Base-by-base conservation (phyloP, 2,113 vertebrate genomes). In the Cyprinus carpio region DNA sequence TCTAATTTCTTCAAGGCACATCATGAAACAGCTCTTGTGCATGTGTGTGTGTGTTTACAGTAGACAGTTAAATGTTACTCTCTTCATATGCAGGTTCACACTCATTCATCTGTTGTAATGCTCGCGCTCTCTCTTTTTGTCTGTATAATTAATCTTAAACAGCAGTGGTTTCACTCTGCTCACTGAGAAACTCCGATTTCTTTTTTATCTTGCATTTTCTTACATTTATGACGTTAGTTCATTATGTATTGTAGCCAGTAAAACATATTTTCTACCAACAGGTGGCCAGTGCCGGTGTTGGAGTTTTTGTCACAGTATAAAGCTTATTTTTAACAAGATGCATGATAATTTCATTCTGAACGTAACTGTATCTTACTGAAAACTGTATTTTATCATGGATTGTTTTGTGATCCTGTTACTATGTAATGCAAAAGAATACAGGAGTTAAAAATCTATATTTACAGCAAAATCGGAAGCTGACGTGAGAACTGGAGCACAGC, bases 141-240 rank as follows among this genome's bases (percentile, higher is more conserved):
- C 13, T 76, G 43, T 76, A 40, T 77, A 67, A 69, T 87, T 56
- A 87, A 81, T 84, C 43, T 81, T 75, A 84, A 75, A 81, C 75
- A 34, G 40, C 65, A 18, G 62, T 79, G 69, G 77, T 87, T 85
- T 76, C 49, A 82, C 83, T 62, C 58, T 77, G 69, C 69, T 84
- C 77, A 76, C 58, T 76, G 43, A 75, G 31, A 64, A 13, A 60
- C 18, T 60, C 20, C 9, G 23, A 60, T 23, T 60, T 60, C 13
- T 15, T 51, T 51, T 40, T 40, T 15, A 49, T 49, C 18, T 8
- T 60, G 2, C 34, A 23, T 34, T 20, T 69, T 37, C 65, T 34
- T 69, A 18, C 31, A 4, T 71, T 31, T 67, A 18, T 31, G n/a
- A 64, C 11, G 15, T 65, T 15, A 31, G 6, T 67, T 71, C 31